Percentiles rank a stretch among this genome's conserved stretches.
These are phyloP conservation scores for Hiodon alosoides DNA, from an alignment of 2,113 vertebrate species.

Conservation along the genomic window DNA sequence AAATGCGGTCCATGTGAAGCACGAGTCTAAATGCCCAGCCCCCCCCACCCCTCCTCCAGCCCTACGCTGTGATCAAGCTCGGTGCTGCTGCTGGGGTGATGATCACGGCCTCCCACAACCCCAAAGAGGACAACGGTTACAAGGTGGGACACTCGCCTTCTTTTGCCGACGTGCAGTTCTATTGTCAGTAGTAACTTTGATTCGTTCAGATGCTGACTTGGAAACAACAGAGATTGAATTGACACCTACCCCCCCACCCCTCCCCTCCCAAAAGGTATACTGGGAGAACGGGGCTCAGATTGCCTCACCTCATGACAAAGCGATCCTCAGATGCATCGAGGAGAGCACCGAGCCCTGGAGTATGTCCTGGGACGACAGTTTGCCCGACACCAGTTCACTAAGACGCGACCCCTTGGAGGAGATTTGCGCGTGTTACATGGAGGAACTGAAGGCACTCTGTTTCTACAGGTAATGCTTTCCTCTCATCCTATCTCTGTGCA, in stretches of 20 bases:
- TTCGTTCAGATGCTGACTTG: too few species aligned
- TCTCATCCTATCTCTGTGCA: too few species aligned
- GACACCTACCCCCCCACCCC: too few species aligned
- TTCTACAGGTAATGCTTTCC: constrained; percentile 81
- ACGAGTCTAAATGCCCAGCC: too few species aligned
- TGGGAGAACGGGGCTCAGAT: constrained; percentile 93
- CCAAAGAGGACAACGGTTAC: constrained; percentile 94
- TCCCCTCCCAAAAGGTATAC: constrained; percentile 68
- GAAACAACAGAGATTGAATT: not conserved
- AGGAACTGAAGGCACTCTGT: constrained; percentile 77
- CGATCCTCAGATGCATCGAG: constrained; percentile 79
- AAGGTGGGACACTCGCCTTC: constrained; percentile 62
- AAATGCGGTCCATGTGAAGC: not conserved
- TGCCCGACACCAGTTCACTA: constrained; percentile 69
- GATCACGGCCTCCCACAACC: constrained; percentile 93
- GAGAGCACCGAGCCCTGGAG: constrained; percentile 83
- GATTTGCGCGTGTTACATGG: constrained; percentile 77
- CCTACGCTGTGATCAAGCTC: constrained; percentile 80
- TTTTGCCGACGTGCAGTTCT: not conserved
- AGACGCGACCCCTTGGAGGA: constrained; percentile 73
- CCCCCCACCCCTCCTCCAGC: constrained; percentile 53
- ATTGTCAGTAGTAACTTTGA: not conserved
- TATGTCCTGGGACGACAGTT: constrained; percentile 78
- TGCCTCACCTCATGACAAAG: constrained; percentile 80
- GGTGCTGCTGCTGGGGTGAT: constrained; percentile 84